Conservation (phyloP, 1,140 invertebrate genomes). For the Bombus confusus region DNA sequence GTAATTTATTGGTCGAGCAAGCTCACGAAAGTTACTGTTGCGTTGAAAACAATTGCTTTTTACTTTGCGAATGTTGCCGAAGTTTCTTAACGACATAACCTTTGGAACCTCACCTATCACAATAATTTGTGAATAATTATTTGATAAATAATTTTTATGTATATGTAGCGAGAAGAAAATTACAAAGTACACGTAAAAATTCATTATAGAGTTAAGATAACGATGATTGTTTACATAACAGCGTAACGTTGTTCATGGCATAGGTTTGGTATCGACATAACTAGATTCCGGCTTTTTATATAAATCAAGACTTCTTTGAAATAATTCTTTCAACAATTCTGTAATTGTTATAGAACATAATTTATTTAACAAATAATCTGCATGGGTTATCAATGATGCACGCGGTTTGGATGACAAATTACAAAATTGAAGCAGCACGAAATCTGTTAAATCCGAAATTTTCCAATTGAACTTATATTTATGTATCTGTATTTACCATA, state of each 20-base stretch:
- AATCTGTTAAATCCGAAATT: background rate
- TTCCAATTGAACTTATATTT: background rate
- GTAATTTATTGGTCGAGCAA: conserved; percentile 12
- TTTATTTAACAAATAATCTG: background rate
- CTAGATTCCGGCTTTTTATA: background rate
- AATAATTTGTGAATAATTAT: background rate
- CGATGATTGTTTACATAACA: conserved; percentile 43
- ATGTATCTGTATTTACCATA: background rate
- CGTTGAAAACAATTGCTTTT: too few species aligned
- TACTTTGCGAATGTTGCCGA: background rate
- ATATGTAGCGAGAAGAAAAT: background rate
- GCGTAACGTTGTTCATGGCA: background rate
- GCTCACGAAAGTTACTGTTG: background rate
- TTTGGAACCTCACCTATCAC: background rate
- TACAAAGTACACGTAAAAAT: background rate
- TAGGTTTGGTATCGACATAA: background rate
- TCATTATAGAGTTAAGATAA: background rate
- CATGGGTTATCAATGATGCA: too few species aligned
- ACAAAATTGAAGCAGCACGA: too few species aligned
- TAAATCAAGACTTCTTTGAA: background rate
- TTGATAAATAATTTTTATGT: background rate
- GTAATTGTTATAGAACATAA: background rate
- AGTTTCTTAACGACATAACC: background rate
- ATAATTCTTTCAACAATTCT: background rate
- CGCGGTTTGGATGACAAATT: too few species aligned